These are phyloP conservation scores for Chymomyza amoena DNA, from an alignment of 2,888 invertebrate genomes.

Conservation along the genomic window DNA sequence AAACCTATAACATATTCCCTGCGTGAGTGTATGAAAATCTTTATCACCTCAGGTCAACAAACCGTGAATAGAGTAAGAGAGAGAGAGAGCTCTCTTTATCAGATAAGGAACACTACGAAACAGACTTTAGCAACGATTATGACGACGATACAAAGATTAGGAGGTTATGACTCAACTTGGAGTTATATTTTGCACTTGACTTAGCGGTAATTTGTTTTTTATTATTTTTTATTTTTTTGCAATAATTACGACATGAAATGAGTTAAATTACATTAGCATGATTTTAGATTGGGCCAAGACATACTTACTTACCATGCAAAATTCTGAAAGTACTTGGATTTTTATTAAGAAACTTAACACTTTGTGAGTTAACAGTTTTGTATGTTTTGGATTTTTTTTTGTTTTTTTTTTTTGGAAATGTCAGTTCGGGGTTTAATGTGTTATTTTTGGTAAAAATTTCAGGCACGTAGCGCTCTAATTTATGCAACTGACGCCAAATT, in stretches of 20 bases:
- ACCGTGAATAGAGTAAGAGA: slow-evolving; percentile 25
- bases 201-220: slow-evolving; percentile 49
- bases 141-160: slow-evolving; percentile 23
- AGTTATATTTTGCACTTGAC: slow-evolving; percentile 9
- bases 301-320: neutral
- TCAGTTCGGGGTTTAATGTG: neutral
- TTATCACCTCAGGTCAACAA: slow-evolving; percentile 66
- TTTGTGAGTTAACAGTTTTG: neutral
- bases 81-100: slow-evolving; percentile 40
- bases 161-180: slow-evolving; percentile 23
- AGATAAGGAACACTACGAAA: slow-evolving; percentile 45
- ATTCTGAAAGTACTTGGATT: neutral
- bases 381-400: neutral
- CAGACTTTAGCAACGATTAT: slow-evolving; percentile 26
- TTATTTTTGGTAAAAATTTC: neutral
- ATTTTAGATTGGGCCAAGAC: neutral
- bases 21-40: slow-evolving; percentile 43
- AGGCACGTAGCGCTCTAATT: neutral
- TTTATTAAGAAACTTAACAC: neutral
- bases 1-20: neutral
- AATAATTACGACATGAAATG: neutral
- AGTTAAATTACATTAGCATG: neutral
- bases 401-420: neutral
- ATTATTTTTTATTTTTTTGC: slow-evolving; percentile 19
- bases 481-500: too few relatives aligned